Percentiles rank a stretch among this genome's conserved stretches.
Conservation (phyloP, 2,888 invertebrate genomes). For the Napeogenes sylphis region DNA sequence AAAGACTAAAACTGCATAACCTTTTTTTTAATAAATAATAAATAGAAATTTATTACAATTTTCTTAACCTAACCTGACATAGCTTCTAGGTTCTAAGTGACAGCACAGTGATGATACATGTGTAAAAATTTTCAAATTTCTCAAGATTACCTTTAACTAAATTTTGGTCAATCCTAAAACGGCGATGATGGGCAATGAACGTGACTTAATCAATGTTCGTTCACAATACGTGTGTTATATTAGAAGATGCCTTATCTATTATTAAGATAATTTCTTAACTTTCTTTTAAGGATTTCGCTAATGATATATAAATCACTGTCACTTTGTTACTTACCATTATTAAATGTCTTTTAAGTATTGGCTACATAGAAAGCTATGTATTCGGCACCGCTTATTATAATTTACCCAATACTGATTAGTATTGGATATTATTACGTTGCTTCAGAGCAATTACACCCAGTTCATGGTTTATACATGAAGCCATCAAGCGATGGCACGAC, state of each 20-base stretch:
- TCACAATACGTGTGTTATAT: slow-evolving; percentile 27
- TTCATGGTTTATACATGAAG: slow-evolving; percentile 64
- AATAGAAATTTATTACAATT: no score
- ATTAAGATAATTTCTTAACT: slow-evolving; percentile 10
- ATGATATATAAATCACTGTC: slow-evolving; percentile 1
- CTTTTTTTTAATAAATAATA: no score
- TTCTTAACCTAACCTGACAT: no score
- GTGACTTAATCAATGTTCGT: slow-evolving; percentile 14
- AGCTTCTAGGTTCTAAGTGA: no score
- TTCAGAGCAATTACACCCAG: slow-evolving; percentile 56
- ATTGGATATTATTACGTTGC: slow-evolving; percentile 40
- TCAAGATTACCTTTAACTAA: no score
- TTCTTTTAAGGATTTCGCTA: neutral
- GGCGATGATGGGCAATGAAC: neutral
- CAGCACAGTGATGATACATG: no score
- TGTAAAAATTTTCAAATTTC: no score
- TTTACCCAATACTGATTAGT: slow-evolving; percentile 29
- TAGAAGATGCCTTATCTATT: slow-evolving; percentile 11
- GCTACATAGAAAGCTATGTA: slow-evolving; percentile 14
- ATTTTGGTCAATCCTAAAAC: no score
- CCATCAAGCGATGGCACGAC: slow-evolving; percentile 65
- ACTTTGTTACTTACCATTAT: neutral
- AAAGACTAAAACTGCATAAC: no score
- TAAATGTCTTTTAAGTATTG: neutral
- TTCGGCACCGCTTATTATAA: slow-evolving; percentile 7